phyloP scores from a whole-genome alignment of 2,113 vertebrate species.

The Anser cygnoides region DNA sequence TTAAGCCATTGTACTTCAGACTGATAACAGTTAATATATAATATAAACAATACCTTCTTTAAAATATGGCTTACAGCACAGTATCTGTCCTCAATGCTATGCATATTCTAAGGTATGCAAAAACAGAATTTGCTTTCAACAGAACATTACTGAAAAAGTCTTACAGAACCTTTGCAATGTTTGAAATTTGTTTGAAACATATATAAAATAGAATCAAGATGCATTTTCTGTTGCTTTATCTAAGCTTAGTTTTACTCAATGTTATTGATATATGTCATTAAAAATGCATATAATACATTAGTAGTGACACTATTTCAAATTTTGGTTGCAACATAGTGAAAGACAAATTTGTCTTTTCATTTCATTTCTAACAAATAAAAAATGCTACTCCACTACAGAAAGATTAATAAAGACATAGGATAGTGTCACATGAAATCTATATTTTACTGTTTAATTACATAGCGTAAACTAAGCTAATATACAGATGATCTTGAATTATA shows the following conservation, averaged over 20 bases:
- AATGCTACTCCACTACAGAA: background rate
- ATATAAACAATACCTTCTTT: background rate
- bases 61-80: background rate
- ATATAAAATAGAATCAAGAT: background rate
- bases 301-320: background rate
- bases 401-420: background rate
- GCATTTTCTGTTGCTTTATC: background rate
- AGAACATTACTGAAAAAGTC: background rate
- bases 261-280: background rate
- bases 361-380: background rate
- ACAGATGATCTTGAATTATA: background rate
- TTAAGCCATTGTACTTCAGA: background rate
- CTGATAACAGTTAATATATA: background rate
- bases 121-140: background rate
- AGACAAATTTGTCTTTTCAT: background rate
- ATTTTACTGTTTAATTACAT: background rate
- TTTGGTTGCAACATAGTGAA: background rate
- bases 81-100: background rate
- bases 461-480: background rate
- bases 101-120: background rate
- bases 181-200: background rate
- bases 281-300: background rate
- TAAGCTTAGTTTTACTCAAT: background rate
- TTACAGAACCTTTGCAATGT: background rate
- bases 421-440: background rate